Conservation (phyloP, 2,888 invertebrate genomes). For the Phengaris arion region DNA sequence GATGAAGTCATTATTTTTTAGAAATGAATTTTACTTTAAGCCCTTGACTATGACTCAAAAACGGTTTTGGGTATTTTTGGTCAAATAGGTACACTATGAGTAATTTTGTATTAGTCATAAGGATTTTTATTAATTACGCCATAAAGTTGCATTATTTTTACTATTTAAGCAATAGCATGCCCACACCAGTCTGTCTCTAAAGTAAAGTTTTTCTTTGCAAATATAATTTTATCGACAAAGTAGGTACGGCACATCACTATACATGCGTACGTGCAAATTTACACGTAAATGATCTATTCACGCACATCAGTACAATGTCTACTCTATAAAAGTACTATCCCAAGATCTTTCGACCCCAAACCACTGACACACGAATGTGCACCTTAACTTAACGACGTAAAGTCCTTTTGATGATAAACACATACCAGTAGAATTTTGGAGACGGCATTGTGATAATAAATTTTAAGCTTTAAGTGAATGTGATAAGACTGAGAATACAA, state of each 20-base stretch:
- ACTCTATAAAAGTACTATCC: slow-evolving; percentile 36
- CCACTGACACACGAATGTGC: background rate
- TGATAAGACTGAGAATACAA: background rate
- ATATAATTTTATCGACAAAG: background rate
- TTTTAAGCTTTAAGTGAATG: background rate
- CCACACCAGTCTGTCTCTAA: too few relatives aligned
- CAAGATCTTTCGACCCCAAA: slow-evolving; percentile 30
- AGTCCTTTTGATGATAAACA: background rate
- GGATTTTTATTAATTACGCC: background rate
- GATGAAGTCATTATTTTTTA: too few relatives aligned
- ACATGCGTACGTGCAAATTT: slow-evolving; percentile 51
- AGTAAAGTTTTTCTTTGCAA: too few relatives aligned
- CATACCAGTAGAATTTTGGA: background rate
- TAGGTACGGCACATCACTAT: slow-evolving; percentile 44
- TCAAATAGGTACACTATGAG: too few relatives aligned
- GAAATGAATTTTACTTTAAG: background rate
- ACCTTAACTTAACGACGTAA: background rate
- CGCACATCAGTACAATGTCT: slow-evolving; percentile 41
- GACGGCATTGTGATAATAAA: background rate
- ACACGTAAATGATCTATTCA: slow-evolving; percentile 50
- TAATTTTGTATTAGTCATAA: background rate
- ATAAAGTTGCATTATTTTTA: too few relatives aligned
- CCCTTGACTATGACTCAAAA: background rate
- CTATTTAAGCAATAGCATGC: too few relatives aligned
- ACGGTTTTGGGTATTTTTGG: background rate